Evolutionary conservation across 2,888 invertebrate species (phyloP), one percentile per base, ranked within the genome.

Genomic region (Thymelicus acteon): DNA sequence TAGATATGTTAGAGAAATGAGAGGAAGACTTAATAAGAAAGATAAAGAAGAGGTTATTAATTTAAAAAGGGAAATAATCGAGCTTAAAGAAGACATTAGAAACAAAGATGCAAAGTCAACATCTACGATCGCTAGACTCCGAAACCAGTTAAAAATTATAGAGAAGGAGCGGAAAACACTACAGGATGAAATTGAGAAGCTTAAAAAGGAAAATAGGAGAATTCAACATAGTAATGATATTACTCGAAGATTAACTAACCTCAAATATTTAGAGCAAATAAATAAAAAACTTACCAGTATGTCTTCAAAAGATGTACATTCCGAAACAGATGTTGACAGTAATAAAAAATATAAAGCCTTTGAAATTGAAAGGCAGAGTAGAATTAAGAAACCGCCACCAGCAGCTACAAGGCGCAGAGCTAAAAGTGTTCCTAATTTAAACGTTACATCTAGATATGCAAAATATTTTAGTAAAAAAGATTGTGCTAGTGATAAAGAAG

Each of bases 231-330:
- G 94, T 71, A 95, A 96, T 83, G 90, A 95, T 74, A 92, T 95
- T 65, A 88, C 95, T 10, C 84, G 91, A 73, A 86, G 95, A 72
- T 87, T 95, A 57, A 93, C 95, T n/a, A 97, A 96, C 75, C 95
- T 96, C 47, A 96, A 96, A 91, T 95, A 97, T 85, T 92, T 97
- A 73, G 96, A 96, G 79, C 96, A 96, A 86, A 97, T 97, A 47
- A 97, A 96, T 82, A 95, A 95, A 71, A 93, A 93, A 77, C 82
- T 93, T 47, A 78, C 82, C 12, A 78, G 83, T 47, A 89, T 90
- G 80, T 79, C 86, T n/a, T 75, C 82, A 52, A 90, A 86, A 79
- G 87, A 88, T 52, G 78, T 83, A 47, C 82, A 78, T 66, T 81
- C 89, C 24, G 87, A 88, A 77, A 78, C 88, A 37, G 77, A 81